A percentile compares a stretch with the other conserved stretches of the same genome.
Conservation (phyloP, 2,113 vertebrate species). For the Crocuta crocuta region DNA sequence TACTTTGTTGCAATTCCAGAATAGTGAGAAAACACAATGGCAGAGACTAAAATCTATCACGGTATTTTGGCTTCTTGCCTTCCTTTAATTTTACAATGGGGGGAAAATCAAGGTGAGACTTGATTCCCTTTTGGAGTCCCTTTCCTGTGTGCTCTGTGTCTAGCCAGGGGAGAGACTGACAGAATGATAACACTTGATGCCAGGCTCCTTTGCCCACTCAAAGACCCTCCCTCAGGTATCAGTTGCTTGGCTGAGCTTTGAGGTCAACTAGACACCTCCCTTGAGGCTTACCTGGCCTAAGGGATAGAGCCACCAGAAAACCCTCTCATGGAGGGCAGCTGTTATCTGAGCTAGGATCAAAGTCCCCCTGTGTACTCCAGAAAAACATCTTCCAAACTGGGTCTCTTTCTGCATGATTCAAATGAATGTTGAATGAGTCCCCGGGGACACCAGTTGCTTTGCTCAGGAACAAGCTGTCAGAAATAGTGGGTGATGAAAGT, state of each 20-base stretch:
- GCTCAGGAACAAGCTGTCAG: conserved; percentile 86
- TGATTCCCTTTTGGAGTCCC: conserved; percentile 84
- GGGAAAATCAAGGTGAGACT: conserved; percentile 85
- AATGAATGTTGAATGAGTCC: conserved; percentile 90
- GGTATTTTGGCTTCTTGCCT: conserved; percentile 87
- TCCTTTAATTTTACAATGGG: conserved; percentile 85
- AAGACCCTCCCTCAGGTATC: conserved; percentile 95
- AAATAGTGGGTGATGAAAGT: conserved; percentile 82
- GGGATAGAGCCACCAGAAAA: conserved; percentile 88
- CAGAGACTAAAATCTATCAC: conserved; percentile 85
- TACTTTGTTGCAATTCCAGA: conserved; percentile 79
- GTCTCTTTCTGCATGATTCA: conserved; percentile 88
- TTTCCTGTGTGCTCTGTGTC: conserved; percentile 84
- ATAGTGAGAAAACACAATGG: conserved; percentile 84
- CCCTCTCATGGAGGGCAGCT: conserved; percentile 89
- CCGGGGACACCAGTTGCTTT: conserved; percentile 89
- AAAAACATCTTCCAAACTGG: conserved; percentile 88
- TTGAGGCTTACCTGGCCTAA: conserved; percentile 89
- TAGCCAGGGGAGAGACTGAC: conserved; percentile 87
- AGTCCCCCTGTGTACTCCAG: conserved; percentile 90
- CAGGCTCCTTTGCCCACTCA: conserved; percentile 89
- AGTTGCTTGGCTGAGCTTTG: conserved; percentile 91
- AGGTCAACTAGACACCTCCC: conserved; percentile 96
- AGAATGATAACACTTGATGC: conserved; percentile 90
- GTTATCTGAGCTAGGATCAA: conserved; percentile 96